Evolutionary conservation across 2,797 vertebrate species (phyloP).

Genomic region (Clarias fuscus): DNA sequence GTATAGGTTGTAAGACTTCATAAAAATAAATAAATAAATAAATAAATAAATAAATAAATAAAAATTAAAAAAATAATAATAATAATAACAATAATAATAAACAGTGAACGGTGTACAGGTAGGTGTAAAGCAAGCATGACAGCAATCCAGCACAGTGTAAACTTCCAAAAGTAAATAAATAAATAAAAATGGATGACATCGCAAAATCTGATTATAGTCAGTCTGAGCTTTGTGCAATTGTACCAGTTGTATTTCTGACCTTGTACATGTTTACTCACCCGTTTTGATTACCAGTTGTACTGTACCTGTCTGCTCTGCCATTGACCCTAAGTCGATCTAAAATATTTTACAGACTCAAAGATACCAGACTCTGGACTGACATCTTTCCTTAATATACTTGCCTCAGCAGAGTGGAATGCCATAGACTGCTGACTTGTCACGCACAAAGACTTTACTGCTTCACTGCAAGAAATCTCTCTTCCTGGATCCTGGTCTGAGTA

Average conservation of each 20-base stretch:
- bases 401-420: not conserved
- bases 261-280: not conserved
- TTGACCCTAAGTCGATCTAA: not conserved
- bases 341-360: not conserved
- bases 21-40: too few relatives aligned
- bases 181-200: not conserved
- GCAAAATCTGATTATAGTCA: not conserved
- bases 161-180: too few relatives aligned
- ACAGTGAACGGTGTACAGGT: too few relatives aligned
- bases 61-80: too few relatives aligned
- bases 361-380: not conserved
- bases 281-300: not conserved
- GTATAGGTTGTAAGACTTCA: not conserved
- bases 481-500: not conserved
- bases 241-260: slow-evolving; percentile 1
- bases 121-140: too few relatives aligned
- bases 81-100: too few relatives aligned
- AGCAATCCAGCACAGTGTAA: too few relatives aligned
- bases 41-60: not conserved
- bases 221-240: not conserved
- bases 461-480: too few relatives aligned
- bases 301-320: too few relatives aligned
- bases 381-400: not conserved
- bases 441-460: too few relatives aligned
- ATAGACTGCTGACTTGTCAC: not conserved